Percentiles rank a stretch among this genome's conserved stretches.
phyloP scores from a whole-genome alignment of 2,797 vertebrate genomes.

The Acipenser oxyrinchus region DNA sequence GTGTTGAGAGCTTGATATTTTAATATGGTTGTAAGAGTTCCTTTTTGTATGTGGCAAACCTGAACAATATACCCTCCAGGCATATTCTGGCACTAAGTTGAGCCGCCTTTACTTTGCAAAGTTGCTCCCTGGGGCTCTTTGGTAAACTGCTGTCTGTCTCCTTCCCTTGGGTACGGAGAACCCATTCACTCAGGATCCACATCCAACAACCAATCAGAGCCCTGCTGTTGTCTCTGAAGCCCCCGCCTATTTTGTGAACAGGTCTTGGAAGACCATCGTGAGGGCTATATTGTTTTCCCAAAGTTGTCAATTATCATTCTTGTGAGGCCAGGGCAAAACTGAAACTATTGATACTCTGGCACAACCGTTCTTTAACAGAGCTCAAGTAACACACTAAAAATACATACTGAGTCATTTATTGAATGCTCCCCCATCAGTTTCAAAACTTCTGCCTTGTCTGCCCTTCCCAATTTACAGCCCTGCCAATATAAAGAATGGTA shows the following conservation, averaged over 20 bases:
- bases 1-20: slow-evolving; percentile 15
- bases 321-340: slow-evolving; percentile 10
- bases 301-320: slow-evolving; percentile 5
- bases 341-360: slow-evolving; percentile 5
- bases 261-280: slow-evolving; percentile 13
- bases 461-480: no score
- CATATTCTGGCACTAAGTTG: slow-evolving; percentile 39
- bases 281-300: slow-evolving; percentile 13
- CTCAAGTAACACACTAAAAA: no score
- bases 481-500: no score
- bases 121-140: slow-evolving; percentile 38
- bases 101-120: slow-evolving; percentile 42
- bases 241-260: slow-evolving; percentile 21
- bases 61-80: slow-evolving; percentile 43
- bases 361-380: not conserved
- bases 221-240: slow-evolving; percentile 24
- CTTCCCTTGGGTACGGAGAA: slow-evolving; percentile 32
- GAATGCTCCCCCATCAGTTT: no score
- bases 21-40: not conserved
- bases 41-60: slow-evolving; percentile 36
- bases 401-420: no score
- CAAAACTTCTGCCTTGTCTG: no score
- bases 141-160: slow-evolving; percentile 36
- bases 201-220: slow-evolving; percentile 39
- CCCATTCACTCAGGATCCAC: slow-evolving; percentile 35